phyloP scores from a whole-genome alignment of 2,113 vertebrate species.

The Elaphurus davidianus region DNA sequence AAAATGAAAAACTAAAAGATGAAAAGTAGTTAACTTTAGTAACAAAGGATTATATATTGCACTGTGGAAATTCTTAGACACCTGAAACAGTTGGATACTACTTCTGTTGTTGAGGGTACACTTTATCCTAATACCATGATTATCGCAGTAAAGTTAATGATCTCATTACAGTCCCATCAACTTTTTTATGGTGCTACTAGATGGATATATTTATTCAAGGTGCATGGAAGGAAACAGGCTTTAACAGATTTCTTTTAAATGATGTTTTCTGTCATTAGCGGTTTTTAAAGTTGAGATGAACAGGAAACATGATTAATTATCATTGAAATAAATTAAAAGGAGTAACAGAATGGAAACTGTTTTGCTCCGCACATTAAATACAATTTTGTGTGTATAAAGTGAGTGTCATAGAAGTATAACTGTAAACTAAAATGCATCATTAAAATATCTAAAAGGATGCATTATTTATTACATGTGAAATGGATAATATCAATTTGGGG shows the following conservation, averaged over 20 bases:
- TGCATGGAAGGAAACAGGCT: neutral
- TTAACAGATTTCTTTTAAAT: neutral
- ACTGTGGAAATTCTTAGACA: neutral
- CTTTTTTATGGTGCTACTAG: slow-evolving; percentile 52
- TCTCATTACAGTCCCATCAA: slow-evolving; percentile 63
- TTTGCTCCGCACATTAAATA: neutral
- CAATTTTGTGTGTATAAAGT: neutral
- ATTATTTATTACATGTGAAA: neutral
- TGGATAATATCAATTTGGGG: neutral
- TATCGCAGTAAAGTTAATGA: slow-evolving; percentile 76
- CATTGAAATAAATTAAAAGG: neutral
- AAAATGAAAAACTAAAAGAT: neutral
- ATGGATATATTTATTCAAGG: slow-evolving; percentile 12
- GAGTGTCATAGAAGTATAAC: neutral
- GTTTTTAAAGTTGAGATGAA: neutral
- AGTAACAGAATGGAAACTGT: neutral
- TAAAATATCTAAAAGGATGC: neutral
- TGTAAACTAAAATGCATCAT: neutral
- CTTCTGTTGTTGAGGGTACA: slow-evolving; percentile 61
- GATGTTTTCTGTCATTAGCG: neutral
- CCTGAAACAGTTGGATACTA: slow-evolving; percentile 56
- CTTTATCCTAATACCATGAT: slow-evolving; percentile 71
- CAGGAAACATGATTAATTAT: neutral
- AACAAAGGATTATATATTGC: neutral
- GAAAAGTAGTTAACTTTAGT: neutral